Evolutionary conservation across 2,888 invertebrate species (phyloP).

Genomic region (Homarus gammarus): DNA sequence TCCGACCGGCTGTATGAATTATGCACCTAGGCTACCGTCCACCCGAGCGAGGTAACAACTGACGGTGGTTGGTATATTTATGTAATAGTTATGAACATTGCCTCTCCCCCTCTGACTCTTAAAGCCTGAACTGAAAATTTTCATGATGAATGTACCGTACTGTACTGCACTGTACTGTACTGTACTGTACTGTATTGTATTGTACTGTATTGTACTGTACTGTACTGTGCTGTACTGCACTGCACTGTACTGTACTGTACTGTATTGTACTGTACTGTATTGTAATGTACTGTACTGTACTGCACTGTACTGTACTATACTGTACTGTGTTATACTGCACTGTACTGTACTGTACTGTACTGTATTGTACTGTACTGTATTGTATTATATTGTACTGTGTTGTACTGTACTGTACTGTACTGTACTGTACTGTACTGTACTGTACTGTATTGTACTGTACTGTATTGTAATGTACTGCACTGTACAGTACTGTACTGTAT

Average conservation of each 20-base stretch:
- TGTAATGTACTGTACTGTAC: background rate
- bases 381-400: slow-evolving; percentile 1
- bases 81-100: too few species aligned
- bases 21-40: too few species aligned
- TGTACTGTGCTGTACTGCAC: slow-evolving; percentile 2
- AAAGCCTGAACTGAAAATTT: too few species aligned
- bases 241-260: slow-evolving; percentile 5
- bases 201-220: background rate
- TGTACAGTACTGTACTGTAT: background rate
- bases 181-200: slow-evolving; percentile 20
- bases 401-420: slow-evolving; percentile 5
- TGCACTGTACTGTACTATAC: background rate
- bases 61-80: too few species aligned
- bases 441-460: too few species aligned
- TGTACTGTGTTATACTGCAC: background rate
- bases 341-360: background rate
- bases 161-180: slow-evolving; percentile 6
- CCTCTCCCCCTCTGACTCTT: too few species aligned
- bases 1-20: too few species aligned
- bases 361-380: background rate
- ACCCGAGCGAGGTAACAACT: too few species aligned
- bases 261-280: background rate
- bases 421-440: background rate
- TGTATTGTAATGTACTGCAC: background rate
- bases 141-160: background rate